Evolutionary conservation across 2,797 vertebrate species (phyloP).

Genomic region (Enteromius afrohamiltoni): DNA sequence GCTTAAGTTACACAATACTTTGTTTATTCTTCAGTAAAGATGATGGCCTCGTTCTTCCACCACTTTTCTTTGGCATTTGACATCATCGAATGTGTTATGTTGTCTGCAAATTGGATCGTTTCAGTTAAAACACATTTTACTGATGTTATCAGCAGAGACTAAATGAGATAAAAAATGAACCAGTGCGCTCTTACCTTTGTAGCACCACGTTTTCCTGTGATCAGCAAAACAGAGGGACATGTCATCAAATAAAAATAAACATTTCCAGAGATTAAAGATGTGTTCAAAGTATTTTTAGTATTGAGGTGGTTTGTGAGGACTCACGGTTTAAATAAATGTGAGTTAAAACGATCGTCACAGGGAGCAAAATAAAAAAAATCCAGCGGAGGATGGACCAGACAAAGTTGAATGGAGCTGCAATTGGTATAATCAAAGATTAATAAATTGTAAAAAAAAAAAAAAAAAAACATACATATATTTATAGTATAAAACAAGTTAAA

Average conservation of each 20-base stretch:
- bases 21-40: not conserved
- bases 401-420: conserved; percentile 44
- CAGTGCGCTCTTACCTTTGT: conserved; percentile 16
- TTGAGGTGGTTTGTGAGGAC: conserved; percentile 30
- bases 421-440: not conserved
- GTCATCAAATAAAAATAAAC: not conserved
- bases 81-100: not conserved
- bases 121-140: not conserved
- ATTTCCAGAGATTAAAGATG: not conserved
- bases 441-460: too few relatives aligned
- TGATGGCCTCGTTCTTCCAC: not conserved
- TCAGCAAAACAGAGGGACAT: conserved; percentile 5
- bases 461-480: not conserved
- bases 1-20: not conserved
- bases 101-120: conserved; percentile 4
- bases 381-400: conserved; percentile 64
- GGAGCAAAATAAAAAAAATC: conserved; percentile 63
- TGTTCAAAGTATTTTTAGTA: not conserved
- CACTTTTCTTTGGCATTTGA: not conserved
- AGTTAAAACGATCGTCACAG: conserved; percentile 21
- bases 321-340: conserved; percentile 56
- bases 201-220: not conserved
- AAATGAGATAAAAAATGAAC: not conserved
- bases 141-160: not conserved
- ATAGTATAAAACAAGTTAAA: not conserved